A percentile compares a stretch with the other conserved stretches of the same genome.
phyloP scores from a whole-genome alignment of 1,140 invertebrate genomes.

The Meloidogyne floridensis region DNA sequence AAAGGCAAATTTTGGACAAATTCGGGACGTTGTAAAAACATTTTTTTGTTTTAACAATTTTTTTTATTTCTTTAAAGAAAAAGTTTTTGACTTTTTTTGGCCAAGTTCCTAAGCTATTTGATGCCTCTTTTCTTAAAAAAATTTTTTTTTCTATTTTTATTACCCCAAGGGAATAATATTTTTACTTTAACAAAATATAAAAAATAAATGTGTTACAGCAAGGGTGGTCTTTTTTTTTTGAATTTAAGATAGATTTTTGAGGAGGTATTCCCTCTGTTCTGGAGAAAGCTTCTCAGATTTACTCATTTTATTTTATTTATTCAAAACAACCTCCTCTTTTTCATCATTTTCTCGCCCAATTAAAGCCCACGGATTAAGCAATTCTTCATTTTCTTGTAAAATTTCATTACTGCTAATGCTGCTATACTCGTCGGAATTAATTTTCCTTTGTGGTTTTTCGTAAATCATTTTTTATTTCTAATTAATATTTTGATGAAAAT shows the following conservation, averaged over 20 bases:
- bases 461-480: neutral
- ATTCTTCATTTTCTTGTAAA: conserved; percentile 6
- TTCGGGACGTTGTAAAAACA: conserved; percentile 17
- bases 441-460: neutral
- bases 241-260: no score
- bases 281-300: neutral
- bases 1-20: conserved; percentile 28
- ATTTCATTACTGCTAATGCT: neutral
- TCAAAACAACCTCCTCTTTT: neutral
- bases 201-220: no score
- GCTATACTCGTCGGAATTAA: neutral
- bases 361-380: neutral
- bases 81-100: neutral
- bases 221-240: no score
- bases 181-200: neutral
- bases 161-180: neutral
- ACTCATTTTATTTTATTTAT: neutral
- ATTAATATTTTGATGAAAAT: no score
- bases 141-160: neutral
- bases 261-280: no score
- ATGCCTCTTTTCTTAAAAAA: neutral
- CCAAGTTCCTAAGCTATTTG: neutral
- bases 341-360: neutral
- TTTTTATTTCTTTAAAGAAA: neutral
- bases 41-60: conserved; percentile 9